Conservation (phyloP, 2,113 vertebrate species). For the Strigops habroptila region DNA sequence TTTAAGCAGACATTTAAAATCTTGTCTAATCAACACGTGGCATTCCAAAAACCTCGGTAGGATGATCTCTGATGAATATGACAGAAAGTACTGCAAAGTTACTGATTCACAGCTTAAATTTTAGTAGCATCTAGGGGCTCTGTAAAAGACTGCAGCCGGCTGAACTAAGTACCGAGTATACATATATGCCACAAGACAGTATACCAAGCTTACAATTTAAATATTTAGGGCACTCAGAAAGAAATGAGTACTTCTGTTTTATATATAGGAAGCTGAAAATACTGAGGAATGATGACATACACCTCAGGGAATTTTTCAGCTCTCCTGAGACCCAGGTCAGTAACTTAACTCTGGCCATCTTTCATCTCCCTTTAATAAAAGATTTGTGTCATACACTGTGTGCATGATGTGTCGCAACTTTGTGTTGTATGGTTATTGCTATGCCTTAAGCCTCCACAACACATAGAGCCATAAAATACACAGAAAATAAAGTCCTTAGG, state of each 20-base stretch:
- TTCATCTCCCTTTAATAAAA: background rate
- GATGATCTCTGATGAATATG: background rate
- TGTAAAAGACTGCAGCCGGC: background rate
- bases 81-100: background rate
- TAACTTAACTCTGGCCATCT: background rate
- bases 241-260: background rate
- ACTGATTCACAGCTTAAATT: slow-evolving; percentile 10
- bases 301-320: background rate
- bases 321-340: background rate
- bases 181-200: background rate
- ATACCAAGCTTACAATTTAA: background rate
- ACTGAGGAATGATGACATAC: background rate
- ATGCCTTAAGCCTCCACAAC: background rate
- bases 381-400: background rate
- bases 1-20: background rate
- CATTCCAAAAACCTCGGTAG: background rate
- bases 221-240: background rate
- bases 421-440: background rate
- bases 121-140: background rate
- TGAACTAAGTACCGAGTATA: background rate
- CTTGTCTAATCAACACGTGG: background rate
- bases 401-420: background rate
- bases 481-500: background rate
- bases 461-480: background rate
- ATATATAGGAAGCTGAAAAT: background rate